Conservation (phyloP, 2,888 invertebrate species). For the Cerastis rubricosa region DNA sequence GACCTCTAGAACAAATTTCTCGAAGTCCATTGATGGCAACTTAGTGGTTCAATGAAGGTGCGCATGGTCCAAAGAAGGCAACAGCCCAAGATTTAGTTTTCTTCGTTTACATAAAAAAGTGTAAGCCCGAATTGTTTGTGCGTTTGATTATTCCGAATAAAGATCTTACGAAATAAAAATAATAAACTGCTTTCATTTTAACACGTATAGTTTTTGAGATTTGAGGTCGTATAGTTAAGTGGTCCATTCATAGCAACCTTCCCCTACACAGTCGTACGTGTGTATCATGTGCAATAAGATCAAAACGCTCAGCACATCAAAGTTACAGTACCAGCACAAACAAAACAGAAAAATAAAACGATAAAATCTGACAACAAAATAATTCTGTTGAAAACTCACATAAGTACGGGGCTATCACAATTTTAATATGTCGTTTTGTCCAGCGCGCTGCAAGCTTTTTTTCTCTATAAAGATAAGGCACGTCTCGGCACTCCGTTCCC, state of each 20-base stretch:
- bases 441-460: slow-evolving; percentile 60
- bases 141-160: background rate
- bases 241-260: slow-evolving; percentile 10
- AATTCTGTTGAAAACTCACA: slow-evolving; percentile 26
- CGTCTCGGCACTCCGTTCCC: slow-evolving; percentile 73
- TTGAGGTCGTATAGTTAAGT: background rate
- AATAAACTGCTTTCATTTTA: no score
- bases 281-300: background rate
- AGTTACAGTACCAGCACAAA: slow-evolving; percentile 3
- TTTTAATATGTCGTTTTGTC: slow-evolving; percentile 60
- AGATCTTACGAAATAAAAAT: background rate
- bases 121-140: background rate
- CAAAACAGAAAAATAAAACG: slow-evolving; percentile 13
- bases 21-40: background rate
- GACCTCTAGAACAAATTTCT: slow-evolving; percentile 1
- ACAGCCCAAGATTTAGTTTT: background rate
- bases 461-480: slow-evolving; percentile 83
- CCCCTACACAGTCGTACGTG: no score
- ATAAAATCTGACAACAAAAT: slow-evolving; percentile 32
- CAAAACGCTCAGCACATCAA: slow-evolving; percentile 1
- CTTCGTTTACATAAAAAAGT: background rate
- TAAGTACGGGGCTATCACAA: slow-evolving; percentile 41
- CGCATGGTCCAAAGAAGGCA: background rate
- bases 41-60: background rate
- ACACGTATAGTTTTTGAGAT: background rate